A percentile compares a stretch with the other conserved stretches of the same genome.
Conservation (phyloP, 2,113 vertebrate species). For the Sinocyclocheilus maitianheensis region DNA sequence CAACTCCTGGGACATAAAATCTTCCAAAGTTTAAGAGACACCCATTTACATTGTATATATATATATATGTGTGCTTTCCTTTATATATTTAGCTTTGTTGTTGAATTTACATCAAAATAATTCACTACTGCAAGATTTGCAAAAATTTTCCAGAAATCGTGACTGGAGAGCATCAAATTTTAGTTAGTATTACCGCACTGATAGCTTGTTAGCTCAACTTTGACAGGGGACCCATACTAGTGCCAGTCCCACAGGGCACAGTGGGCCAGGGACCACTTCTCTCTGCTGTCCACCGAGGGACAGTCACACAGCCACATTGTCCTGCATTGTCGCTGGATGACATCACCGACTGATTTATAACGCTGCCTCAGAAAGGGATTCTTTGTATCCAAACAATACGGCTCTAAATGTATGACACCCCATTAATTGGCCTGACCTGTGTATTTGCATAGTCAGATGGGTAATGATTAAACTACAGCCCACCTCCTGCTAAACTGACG, state of each 20-base stretch:
- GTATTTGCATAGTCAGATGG: constrained; percentile 53
- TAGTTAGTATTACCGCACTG: not conserved
- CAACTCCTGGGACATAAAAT: not conserved
- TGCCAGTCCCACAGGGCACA: constrained; percentile 39
- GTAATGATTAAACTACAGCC: constrained; percentile 70
- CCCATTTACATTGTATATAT: not conserved
- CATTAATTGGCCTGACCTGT: constrained; percentile 69
- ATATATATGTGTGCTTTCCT: not conserved
- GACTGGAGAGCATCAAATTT: not conserved
- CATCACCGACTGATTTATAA: constrained; percentile 70
- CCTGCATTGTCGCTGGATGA: constrained; percentile 62
- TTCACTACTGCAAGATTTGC: not conserved
- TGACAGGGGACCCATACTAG: constrained; percentile 7
- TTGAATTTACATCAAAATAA: not conserved
- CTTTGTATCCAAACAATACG: constrained; percentile 68
- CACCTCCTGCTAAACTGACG: not conserved
- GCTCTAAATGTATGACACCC: constrained; percentile 71
- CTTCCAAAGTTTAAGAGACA: not conserved
- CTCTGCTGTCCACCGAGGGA: constrained; percentile 46
- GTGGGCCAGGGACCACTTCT: constrained; percentile 23
- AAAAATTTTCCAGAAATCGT: not conserved
- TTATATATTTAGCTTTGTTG: not conserved
- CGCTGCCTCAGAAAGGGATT: constrained; percentile 58
- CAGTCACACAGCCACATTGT: constrained; percentile 63
- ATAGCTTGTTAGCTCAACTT: constrained; percentile 18